These are phyloP conservation scores for Centropus unirufus DNA, from an alignment of 2,113 vertebrate species.

Conservation along the genomic window DNA sequence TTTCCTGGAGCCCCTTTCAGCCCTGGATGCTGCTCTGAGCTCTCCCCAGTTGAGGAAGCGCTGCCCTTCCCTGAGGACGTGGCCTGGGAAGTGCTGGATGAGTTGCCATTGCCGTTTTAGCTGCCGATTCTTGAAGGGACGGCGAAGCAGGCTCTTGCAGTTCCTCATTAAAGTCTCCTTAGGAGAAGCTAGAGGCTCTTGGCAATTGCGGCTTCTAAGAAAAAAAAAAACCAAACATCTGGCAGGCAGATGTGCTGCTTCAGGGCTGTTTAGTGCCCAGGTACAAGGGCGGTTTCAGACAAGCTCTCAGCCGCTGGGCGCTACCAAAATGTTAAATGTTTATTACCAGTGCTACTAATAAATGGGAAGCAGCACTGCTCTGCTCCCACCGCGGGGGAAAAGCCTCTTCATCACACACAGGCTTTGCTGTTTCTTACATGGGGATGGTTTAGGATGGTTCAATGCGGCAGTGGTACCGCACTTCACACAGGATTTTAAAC, in stretches of 20 bases:
- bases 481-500: neutral
- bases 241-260: slow-evolving; percentile 36
- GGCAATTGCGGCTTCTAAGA: neutral
- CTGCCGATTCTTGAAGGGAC: neutral
- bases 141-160: neutral
- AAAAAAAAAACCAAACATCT: slow-evolving; percentile 16
- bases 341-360: slow-evolving; percentile 3
- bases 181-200: neutral
- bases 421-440: neutral
- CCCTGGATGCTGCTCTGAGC: too few species aligned
- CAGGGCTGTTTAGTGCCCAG: slow-evolving; percentile 45
- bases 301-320: slow-evolving; percentile 13
- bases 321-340: slow-evolving; percentile 43
- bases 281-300: slow-evolving; percentile 38
- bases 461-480: neutral
- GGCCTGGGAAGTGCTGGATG: neutral
- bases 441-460: neutral
- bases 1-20: too few species aligned
- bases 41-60: too few species aligned
- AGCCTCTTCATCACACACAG: neutral
- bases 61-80: too few species aligned
- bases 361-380: slow-evolving; percentile 14
- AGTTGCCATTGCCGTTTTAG: rapidly evolving
- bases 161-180: neutral
- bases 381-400: neutral